These are phyloP conservation scores for Chrosomus eos DNA, from an alignment of 2,797 vertebrate genomes.

Conservation along the genomic window DNA sequence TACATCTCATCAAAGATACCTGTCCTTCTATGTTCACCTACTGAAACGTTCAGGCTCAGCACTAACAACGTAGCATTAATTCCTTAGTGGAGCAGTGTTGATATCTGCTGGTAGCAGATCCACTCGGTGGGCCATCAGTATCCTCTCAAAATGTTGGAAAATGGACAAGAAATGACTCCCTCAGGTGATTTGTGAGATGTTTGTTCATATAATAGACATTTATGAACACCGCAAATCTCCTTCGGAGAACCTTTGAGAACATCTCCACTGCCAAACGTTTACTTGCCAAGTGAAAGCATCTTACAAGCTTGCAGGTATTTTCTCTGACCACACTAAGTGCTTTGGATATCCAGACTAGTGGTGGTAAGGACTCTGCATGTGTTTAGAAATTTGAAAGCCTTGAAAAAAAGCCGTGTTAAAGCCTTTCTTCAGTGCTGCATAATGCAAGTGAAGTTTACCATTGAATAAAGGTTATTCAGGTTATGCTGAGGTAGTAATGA, in stretches of 20 bases:
- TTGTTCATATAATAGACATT: background rate
- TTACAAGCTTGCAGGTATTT: slow-evolving; percentile 11
- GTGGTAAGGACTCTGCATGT: slow-evolving; percentile 37
- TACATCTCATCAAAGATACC: slow-evolving; percentile 58
- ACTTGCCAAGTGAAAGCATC: slow-evolving; percentile 51
- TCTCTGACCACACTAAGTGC: slow-evolving; percentile 49
- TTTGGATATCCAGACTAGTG: slow-evolving; percentile 26
- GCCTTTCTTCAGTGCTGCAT: background rate
- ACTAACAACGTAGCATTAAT: background rate
- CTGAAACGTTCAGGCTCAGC: background rate
- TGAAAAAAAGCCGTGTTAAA: background rate
- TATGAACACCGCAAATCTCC: slow-evolving; percentile 1
- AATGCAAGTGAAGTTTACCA: slow-evolving; percentile 3
- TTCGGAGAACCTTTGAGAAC: slow-evolving; percentile 57
- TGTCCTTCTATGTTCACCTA: background rate
- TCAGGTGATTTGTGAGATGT: background rate
- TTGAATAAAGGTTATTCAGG: background rate
- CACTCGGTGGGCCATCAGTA: background rate
- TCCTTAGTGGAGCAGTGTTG: background rate
- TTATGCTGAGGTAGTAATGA: slow-evolving; percentile 14
- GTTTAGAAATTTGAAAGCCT: slow-evolving; percentile 14
- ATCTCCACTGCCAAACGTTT: slow-evolving; percentile 72
- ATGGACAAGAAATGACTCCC: background rate
- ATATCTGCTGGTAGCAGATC: background rate
- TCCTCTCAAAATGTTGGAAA: background rate